Evolutionary conservation across 2,888 invertebrate genomes (phyloP).

Genomic region (Xanthorhoe spadicearia): DNA sequence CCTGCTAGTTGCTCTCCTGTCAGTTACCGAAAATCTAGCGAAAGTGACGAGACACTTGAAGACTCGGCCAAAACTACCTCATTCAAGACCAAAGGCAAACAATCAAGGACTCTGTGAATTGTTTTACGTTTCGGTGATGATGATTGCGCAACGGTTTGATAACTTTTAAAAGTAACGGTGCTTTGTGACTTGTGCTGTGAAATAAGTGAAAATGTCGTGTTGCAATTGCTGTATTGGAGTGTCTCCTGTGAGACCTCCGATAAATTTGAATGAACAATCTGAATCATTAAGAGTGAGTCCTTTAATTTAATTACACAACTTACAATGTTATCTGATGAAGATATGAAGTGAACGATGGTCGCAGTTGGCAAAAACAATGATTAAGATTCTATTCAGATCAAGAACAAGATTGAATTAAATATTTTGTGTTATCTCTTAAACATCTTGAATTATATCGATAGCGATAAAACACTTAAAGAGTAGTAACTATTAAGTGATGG

Average conservation of each 20-base stretch:
- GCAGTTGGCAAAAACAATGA: conserved; percentile 28
- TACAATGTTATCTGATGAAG: conserved; percentile 14
- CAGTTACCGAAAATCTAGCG: conserved; percentile 70
- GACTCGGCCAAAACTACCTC: conserved; percentile 54
- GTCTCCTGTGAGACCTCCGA: conserved; percentile 90
- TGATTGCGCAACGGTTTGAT: conserved; percentile 70
- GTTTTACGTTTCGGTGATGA: conserved; percentile 43
- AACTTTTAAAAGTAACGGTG: conserved; percentile 58
- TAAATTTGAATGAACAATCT: conserved; percentile 89
- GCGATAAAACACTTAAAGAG: conserved; percentile 1
- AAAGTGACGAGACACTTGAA: conserved; percentile 72
- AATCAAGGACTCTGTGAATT: conserved; percentile 40
- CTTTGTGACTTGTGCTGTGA: conserved; percentile 57
- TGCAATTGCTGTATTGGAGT: conserved; percentile 88
- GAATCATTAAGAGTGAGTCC: conserved; percentile 90
- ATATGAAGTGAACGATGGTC: conserved; percentile 11
- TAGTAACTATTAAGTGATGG: background rate
- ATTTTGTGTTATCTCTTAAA: conserved; percentile 6
- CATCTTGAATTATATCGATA: background rate
- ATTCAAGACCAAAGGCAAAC: conserved; percentile 47
- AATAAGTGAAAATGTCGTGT: conserved; percentile 82
- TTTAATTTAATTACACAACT: conserved; percentile 19
- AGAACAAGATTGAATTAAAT: conserved; percentile 25
- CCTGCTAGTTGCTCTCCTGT: conserved; percentile 75
- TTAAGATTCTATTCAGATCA: conserved; percentile 21